Evolutionary conservation across 2,888 invertebrate species (phyloP).

Genomic region (Prosopocoilus inquinatus): DNA sequence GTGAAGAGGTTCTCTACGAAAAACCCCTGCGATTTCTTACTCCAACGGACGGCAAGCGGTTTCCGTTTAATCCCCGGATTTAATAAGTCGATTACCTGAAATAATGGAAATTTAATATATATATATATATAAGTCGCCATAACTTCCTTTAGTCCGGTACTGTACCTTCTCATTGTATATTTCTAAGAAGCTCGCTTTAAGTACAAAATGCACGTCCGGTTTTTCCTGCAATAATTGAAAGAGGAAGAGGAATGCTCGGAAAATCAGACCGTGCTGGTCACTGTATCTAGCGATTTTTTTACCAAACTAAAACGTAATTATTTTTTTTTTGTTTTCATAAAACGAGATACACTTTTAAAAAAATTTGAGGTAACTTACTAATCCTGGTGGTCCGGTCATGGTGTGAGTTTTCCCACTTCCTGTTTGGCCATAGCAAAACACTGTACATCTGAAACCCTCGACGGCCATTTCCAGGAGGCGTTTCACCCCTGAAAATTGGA

Average conservation of each 20-base stretch:
- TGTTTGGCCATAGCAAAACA: constrained; percentile 95
- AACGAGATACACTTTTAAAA: too few species aligned
- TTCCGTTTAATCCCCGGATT: constrained; percentile 82
- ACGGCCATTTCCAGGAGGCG: constrained; percentile 90
- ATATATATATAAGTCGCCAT: too few species aligned
- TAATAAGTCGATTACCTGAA: constrained; percentile 86
- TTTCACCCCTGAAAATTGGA: constrained; percentile 88
- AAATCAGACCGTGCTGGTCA: constrained; percentile 81
- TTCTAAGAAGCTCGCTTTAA: constrained; percentile 92
- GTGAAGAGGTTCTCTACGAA: constrained; percentile 96
- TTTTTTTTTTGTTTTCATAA: not conserved
- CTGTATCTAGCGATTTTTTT: constrained; percentile 52
- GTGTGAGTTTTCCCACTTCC: constrained; percentile 97
- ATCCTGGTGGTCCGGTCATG: constrained; percentile 84
- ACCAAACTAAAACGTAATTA: constrained; percentile 41
- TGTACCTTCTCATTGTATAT: constrained; percentile 95
- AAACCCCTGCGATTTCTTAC: constrained; percentile 88
- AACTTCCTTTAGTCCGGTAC: not conserved
- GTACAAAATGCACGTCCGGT: constrained; percentile 75
- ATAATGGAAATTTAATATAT: not conserved
- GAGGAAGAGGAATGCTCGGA: constrained; percentile 86
- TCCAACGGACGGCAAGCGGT: constrained; percentile 89
- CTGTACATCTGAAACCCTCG: constrained; percentile 91
- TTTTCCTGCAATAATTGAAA: constrained; percentile 78
- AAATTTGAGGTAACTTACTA: constrained; percentile 57